A percentile compares a stretch with the other conserved stretches of the same genome.
Evolutionary conservation across 2,797 vertebrate genomes (phyloP).

Genomic region (Denticeps clupeoides): DNA sequence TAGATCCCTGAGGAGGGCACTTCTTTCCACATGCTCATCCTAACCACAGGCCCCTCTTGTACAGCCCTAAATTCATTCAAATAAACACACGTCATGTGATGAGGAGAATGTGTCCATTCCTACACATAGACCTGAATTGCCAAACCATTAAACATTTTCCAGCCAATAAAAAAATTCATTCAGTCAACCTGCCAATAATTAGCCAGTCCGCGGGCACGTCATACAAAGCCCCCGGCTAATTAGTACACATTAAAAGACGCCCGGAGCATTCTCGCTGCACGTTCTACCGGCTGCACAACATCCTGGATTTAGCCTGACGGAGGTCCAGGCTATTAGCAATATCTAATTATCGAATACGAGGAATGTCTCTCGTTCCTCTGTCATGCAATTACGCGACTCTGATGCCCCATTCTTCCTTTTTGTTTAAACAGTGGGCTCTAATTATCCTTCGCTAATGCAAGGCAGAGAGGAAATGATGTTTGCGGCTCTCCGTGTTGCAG

Average conservation of each 20-base stretch:
- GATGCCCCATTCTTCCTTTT: constrained; percentile 4
- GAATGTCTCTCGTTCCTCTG: neutral
- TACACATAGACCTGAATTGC: too few relatives aligned
- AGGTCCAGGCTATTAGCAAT: constrained; percentile 4
- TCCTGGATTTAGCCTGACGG: neutral
- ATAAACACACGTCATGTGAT: constrained; percentile 13
- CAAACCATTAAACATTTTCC: too few relatives aligned
- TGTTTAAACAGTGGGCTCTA: constrained; percentile 2
- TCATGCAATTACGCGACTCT: constrained; percentile 8
- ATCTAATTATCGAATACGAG: constrained; percentile 14
- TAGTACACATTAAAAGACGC: too few relatives aligned
- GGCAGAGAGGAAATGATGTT: constrained; percentile 3
- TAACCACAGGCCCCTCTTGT: constrained; percentile 71
- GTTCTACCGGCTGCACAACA: neutral
- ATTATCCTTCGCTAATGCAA: constrained; percentile 11
- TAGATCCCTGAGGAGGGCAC: constrained; percentile 72
- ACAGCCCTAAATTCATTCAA: constrained; percentile 53
- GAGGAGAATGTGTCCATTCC: constrained; percentile 14
- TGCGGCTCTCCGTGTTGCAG: neutral
- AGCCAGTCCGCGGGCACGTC: too few relatives aligned
- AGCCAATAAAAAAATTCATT: too few relatives aligned
- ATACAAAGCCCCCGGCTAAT: neutral
- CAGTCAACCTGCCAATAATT: too few relatives aligned
- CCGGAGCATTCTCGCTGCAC: too few relatives aligned
- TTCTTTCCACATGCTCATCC: constrained; percentile 79